Evolutionary conservation across 2,113 vertebrate species (phyloP), one percentile per base, ranked within the genome.

Genomic region (Anarrhichthys ocellatus): DNA sequence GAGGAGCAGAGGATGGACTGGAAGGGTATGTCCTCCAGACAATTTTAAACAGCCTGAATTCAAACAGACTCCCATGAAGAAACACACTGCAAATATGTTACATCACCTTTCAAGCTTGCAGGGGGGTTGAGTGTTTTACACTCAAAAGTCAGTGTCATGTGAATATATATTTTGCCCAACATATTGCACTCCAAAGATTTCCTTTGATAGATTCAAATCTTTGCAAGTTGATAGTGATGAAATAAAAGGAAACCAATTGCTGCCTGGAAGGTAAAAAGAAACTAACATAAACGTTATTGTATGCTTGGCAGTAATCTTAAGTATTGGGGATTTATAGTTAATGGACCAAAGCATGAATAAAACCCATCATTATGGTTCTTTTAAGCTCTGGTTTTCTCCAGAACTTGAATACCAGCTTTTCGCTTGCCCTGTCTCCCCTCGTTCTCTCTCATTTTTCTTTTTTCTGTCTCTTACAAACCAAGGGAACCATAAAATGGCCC

Each of bases 401-500:
- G 4, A n/a, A 61, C 7, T 73, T 54, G 10, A 76, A 78, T 59
- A 62, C 22, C 54, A 50, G 27, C 42, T 67, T 52, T 54, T 36
- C 66, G 40, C 27, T 42, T 61, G 14, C 6, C n/a, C 9, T 18
- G 6, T 65, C 58, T 36, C 27, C 20, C 11, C 22, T 40, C 24
- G 61, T 67, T 46, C 52, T 65, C 4, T 72, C 27, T 76, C 27
- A 54, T 77, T 80, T 48, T 14, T 8, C 50, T 17, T 38, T 58
- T 76, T 40, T 63, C 74, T 59, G 7, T 69, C 42, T 77, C 69
- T 67, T 50, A 59, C 78, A 77, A 89, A 68, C 66, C 64, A 44
- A 78, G 61, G 69, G 74, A 69, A 81, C 76, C 76, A 76, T 78
- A 67, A 82, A 85, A 83, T 73, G 65, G 40, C 38, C 78, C 48